These are phyloP conservation scores for Pterostichus niger DNA, from an alignment of 2,888 invertebrate species.

Conservation along the genomic window DNA sequence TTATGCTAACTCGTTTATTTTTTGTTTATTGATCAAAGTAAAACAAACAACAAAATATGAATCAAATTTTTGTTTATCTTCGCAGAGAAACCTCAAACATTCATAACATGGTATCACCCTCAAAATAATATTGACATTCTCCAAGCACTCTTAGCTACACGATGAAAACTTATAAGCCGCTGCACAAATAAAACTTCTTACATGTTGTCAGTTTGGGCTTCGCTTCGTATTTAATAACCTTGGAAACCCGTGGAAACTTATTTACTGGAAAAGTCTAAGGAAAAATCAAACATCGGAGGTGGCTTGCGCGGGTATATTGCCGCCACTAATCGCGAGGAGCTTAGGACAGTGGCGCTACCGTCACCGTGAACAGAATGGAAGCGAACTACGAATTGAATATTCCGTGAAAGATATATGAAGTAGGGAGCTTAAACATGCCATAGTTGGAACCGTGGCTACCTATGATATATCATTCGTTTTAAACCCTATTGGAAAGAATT, in stretches of 20 bases:
- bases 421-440: constrained; percentile 48
- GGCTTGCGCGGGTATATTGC: constrained; percentile 16
- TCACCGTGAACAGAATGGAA: constrained; percentile 9
- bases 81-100: constrained; percentile 51
- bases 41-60: constrained; percentile 43
- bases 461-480: constrained; percentile 60
- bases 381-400: constrained; percentile 45
- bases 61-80: constrained; percentile 44
- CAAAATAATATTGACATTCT: constrained; percentile 61
- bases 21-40: constrained; percentile 23
- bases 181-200: constrained; percentile 57
- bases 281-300: constrained; percentile 39
- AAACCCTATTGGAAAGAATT: constrained; percentile 59
- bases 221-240: constrained; percentile 57
- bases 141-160: constrained; percentile 55
- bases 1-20: constrained; percentile 15
- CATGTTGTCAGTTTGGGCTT: constrained; percentile 39
- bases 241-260: constrained; percentile 41
- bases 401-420: constrained; percentile 58
- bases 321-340: constrained; percentile 25
- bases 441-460: constrained; percentile 51
- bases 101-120: constrained; percentile 50
- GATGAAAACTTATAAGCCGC: constrained; percentile 62
- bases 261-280: constrained; percentile 47
- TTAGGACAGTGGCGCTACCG: constrained; percentile 17